Evolutionary conservation across 2,888 invertebrate species (phyloP).

Genomic region (Parapristionchus giblindavisi): DNA sequence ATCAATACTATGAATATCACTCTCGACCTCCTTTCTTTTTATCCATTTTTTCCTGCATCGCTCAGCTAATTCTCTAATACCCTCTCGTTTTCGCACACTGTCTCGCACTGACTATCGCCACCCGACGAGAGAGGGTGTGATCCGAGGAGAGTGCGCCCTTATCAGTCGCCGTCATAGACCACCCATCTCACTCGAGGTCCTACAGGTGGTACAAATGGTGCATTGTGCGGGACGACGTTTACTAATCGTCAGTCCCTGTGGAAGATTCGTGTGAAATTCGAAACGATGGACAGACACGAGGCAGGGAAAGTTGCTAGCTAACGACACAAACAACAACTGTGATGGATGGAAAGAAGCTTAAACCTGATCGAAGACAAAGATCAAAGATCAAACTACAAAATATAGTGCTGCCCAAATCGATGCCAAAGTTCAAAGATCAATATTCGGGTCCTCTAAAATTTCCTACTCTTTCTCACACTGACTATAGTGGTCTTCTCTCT

Average conservation of each 20-base stretch:
- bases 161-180: conserved; percentile 17
- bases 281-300: no score
- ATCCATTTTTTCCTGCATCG: no score
- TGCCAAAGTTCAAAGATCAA: no score
- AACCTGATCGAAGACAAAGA: conserved; percentile 11
- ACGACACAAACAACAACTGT: conserved; percentile 26
- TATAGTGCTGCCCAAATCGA: neutral
- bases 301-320: no score
- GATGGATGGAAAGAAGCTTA: neutral
- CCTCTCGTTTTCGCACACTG: no score
- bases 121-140: neutral
- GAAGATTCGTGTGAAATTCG: neutral
- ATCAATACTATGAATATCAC: conserved; percentile 20
- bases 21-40: no score
- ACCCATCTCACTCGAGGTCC: neutral
- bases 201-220: neutral
- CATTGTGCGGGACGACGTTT: neutral
- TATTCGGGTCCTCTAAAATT: no score
- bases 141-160: neutral
- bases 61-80: no score
- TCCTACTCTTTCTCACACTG: no score
- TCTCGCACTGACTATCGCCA: no score
- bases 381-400: neutral
- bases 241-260: neutral
- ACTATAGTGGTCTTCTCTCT: no score